Evolutionary conservation across 2,113 vertebrate genomes (phyloP).

Genomic region (Sinocyclocheilus rhinocerous): DNA sequence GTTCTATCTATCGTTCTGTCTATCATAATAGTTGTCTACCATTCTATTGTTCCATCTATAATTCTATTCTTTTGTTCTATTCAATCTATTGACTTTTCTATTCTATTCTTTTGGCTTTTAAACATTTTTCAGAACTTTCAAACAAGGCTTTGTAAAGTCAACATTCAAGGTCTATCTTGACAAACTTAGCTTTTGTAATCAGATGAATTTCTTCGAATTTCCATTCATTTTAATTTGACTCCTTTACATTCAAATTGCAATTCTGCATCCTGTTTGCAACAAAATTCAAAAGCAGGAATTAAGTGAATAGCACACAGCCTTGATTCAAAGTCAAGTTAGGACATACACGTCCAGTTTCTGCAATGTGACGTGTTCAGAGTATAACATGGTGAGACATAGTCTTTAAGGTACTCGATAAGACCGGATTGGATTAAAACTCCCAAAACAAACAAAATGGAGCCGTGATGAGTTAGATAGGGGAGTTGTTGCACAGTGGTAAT

Average conservation of each 20-base stretch:
- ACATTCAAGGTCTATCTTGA: too few relatives aligned
- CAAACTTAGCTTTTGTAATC: too few relatives aligned
- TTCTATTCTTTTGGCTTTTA: not conserved
- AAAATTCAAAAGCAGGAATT: not conserved
- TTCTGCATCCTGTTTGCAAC: too few relatives aligned
- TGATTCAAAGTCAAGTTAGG: slow-evolving; percentile 14
- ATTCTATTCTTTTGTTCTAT: not conserved
- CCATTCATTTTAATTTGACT: too few relatives aligned
- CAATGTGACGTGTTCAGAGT: not conserved
- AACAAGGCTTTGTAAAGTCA: too few relatives aligned
- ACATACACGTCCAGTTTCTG: not conserved
- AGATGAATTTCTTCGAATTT: too few relatives aligned
- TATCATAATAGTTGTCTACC: too few relatives aligned
- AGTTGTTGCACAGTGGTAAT: not conserved
- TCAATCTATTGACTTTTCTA: not conserved
- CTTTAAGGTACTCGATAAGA: not conserved
- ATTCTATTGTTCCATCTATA: too few relatives aligned
- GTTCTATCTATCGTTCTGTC: too few relatives aligned
- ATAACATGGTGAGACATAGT: not conserved
- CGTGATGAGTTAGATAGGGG: not conserved
- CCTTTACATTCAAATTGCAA: too few relatives aligned
- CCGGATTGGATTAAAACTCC: not conserved
- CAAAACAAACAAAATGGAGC: not conserved
- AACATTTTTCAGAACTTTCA: not conserved
- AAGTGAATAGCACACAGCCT: not conserved